Evolutionary conservation across 2,888 invertebrate species (phyloP), one percentile per base, ranked within the genome.

Genomic region (Noctuana brunneofusca): DNA sequence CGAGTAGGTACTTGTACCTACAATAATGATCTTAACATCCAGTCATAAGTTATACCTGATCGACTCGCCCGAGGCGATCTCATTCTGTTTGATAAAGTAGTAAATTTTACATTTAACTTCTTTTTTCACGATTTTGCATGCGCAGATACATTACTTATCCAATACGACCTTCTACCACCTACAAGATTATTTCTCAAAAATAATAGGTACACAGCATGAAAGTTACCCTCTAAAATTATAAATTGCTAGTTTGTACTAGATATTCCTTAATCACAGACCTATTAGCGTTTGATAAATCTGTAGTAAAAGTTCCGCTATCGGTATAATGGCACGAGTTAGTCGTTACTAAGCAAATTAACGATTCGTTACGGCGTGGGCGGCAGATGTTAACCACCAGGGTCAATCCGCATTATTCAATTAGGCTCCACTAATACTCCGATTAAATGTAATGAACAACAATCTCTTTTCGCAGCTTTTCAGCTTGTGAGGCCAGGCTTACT

Each of bases 281-380:
- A 38, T 38, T 38, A 38, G 38, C 24, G 24, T 14, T 38, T 12
- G 18, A 18, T 16, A 43, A 43, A 43, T 20, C 18, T 38, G 38
- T 38, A 38, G 38, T 38, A 38, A 38, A 38, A 38, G 38, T 38
- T 14, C 49, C 58, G 50, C 38, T 58, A 58, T 35, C 24, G 27
- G 38, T 52, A 43, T 58, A 58, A 58, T 52, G 20, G 41, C 52
- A 24, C 50, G 50, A 30, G 20, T 22, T 11, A 35, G 20, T 52
- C 38, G 38, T 52, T 58, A 58, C 30, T 38, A 24, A 41, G 38
- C 52, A 27, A 43, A 52, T 59, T 59, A 53, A 18, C 59, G 43
- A 53, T 59, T 59, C 52, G 52, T 27, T n/a, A 8, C 59, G 52
- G 52, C 11, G 52, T 59, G 59, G 59, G 59, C 43, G 59, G 43